Evolutionary conservation across 2,888 invertebrate genomes (phyloP).

Genomic region (Cloeon dipterum): DNA sequence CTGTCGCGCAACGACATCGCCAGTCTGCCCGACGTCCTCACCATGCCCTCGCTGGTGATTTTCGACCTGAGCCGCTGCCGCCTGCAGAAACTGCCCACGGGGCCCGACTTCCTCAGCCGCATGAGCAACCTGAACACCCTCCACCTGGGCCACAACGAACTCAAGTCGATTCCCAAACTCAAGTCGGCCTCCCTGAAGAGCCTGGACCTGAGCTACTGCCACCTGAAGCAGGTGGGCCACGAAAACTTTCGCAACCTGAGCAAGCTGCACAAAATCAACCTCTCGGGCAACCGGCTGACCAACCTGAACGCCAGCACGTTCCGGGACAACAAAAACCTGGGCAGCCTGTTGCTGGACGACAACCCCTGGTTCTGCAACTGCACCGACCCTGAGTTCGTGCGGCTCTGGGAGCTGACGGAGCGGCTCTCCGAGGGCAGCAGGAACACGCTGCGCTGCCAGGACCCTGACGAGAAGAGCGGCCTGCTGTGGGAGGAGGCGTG

Average conservation of each 20-base stretch:
- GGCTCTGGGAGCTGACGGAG: background rate
- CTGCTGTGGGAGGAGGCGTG: background rate
- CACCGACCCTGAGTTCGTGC: background rate
- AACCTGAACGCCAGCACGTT: background rate
- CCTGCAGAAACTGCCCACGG: background rate
- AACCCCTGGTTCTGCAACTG: background rate
- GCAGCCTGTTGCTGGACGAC: background rate
- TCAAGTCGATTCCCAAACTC: background rate
- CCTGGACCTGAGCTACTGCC: background rate
- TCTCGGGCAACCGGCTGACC: background rate
- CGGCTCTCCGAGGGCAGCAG: background rate
- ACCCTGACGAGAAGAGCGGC: background rate
- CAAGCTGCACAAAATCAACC: background rate
- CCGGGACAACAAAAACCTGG: background rate
- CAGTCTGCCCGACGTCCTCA: background rate
- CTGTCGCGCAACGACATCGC: background rate
- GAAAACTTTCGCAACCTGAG: background rate
- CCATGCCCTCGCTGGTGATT: background rate
- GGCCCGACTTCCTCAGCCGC: background rate
- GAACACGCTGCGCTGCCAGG: background rate
- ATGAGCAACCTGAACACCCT: background rate
- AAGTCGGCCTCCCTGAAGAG: background rate
- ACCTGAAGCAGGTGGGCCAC: background rate
- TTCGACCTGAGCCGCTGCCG: background rate
- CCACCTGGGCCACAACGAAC: background rate